phyloP scores from a whole-genome alignment of 92 coral and sea anemone genomes.

The Paragorgia papillata region DNA sequence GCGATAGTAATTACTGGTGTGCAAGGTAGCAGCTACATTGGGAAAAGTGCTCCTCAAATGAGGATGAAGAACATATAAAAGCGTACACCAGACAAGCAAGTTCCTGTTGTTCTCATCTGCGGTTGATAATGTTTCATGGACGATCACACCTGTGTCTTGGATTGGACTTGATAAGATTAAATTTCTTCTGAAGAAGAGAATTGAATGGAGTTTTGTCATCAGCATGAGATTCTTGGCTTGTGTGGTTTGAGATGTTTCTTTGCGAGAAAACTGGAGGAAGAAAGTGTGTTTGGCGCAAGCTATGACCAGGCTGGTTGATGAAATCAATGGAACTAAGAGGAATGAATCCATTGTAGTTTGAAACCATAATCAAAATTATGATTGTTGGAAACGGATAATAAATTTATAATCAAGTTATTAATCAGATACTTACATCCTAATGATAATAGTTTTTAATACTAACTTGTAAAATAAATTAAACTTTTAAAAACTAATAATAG shows the following conservation, averaged over 20 bases:
- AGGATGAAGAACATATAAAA: conserved; percentile 46
- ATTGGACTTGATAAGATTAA: conserved; percentile 58
- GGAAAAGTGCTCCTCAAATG: conserved; percentile 60
- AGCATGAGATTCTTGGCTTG: conserved; percentile 59
- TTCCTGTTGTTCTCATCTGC: conserved; percentile 67
- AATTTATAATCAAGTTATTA: no score
- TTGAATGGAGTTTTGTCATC: conserved; percentile 64
- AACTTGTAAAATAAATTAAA: no score
- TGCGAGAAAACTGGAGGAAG: conserved; percentile 56
- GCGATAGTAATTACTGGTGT: conserved; percentile 77
- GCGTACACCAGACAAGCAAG: conserved; percentile 2
- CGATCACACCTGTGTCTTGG: conserved; percentile 57
- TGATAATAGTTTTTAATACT: no score
- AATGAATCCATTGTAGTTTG: no score
- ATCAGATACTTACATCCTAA: no score
- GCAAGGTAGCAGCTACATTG: conserved; percentile 49
- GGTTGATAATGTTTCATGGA: conserved; percentile 60
- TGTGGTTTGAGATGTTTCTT: conserved; percentile 74
- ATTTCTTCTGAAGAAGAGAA: conserved; percentile 57
- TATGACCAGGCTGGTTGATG: conserved; percentile 47
- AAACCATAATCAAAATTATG: no score
- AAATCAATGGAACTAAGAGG: conserved; percentile 27
- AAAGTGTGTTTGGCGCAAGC: conserved; percentile 72
- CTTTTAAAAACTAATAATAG: no score
- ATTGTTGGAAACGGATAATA: no score